A percentile compares a stretch with the other conserved stretches of the same genome.
These are phyloP conservation scores for Calcarius lapponicus DNA, from an alignment of 2,797 vertebrate species.

Conservation along the genomic window DNA sequence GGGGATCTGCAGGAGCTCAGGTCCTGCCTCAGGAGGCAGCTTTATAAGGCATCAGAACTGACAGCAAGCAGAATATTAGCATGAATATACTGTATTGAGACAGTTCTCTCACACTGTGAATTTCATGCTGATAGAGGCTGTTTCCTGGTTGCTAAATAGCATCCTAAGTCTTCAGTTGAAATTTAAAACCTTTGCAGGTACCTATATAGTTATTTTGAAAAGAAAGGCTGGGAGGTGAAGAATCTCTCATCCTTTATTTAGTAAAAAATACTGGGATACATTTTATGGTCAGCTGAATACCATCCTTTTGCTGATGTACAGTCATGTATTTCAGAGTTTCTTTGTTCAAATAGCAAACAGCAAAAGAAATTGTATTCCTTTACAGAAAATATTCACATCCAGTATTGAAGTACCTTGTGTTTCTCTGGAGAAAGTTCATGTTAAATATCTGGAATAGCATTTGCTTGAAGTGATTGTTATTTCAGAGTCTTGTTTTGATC, in stretches of 20 bases:
- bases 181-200: conserved; percentile 46
- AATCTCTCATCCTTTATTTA: conserved; percentile 40
- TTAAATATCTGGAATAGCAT: not conserved
- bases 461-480: conserved; percentile 39
- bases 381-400: not conserved
- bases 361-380: not conserved
- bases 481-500: conserved; percentile 61
- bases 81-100: conserved; percentile 41
- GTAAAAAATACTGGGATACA: not conserved
- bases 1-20: not conserved
- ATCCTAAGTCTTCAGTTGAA: conserved; percentile 46
- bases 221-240: conserved; percentile 24
- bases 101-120: conserved; percentile 54
- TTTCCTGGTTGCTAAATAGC: conserved; percentile 63
- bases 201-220: conserved; percentile 45
- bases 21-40: conserved; percentile 42
- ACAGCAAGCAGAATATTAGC: conserved; percentile 55
- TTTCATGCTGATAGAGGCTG: conserved; percentile 57
- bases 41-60: conserved; percentile 39
- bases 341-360: conserved; percentile 26
- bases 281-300: conserved; percentile 13
- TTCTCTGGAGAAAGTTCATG: not conserved
- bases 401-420: not conserved
- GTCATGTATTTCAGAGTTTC: conserved; percentile 17
- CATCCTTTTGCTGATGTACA: not conserved